Evolutionary conservation across 2,113 vertebrate genomes (phyloP), one percentile per base, ranked within the genome.

Genomic region (Otus sunia): DNA sequence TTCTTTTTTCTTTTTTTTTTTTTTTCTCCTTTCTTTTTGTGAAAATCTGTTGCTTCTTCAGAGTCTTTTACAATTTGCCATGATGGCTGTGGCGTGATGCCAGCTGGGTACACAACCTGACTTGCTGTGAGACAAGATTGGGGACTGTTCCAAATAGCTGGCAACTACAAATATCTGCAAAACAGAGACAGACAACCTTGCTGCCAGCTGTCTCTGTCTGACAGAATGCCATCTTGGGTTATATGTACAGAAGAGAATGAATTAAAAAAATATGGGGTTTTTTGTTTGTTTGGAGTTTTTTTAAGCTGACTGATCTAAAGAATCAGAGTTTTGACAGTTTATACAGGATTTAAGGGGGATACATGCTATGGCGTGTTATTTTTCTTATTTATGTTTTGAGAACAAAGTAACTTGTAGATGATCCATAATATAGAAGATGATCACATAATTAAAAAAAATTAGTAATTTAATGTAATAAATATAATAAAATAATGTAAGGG

Each of bases 131-230:
- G 87, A 96, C 84, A 86, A 77, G 86, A 26, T 1, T 94, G 88
- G 91, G 74, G 88, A 37, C 73, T 60, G 49, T 88, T 97, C 96
- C 97, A 97, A 84, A 80, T 41, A 89, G 50, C 74, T 92, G 78
- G 78, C 82, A 90, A 56, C 68, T 93, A 58, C 78, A 92, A 77
- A 72, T 86, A 88, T 59, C 86, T 76, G 72, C 68, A 84, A 83
- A 96, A 78, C 74, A 86, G 67, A 94, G 56, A 72, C 77, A 82
- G 76, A 53, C 71, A 95, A 50, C 68, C 52, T 82, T 89, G 37
- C 86, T 94, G 83, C 96, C 95, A 96, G 80, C 77, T 97, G 96
- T 75, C 81, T 91, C 50, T 90, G 47, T 83, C 83, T 91, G 94
- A 94, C 52, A 94, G 71, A 74, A 68, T 84, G 66, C 49, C 43